Base-by-base conservation (phyloP, 2,113 vertebrate species). In the Chaetodon auriga region DNA sequence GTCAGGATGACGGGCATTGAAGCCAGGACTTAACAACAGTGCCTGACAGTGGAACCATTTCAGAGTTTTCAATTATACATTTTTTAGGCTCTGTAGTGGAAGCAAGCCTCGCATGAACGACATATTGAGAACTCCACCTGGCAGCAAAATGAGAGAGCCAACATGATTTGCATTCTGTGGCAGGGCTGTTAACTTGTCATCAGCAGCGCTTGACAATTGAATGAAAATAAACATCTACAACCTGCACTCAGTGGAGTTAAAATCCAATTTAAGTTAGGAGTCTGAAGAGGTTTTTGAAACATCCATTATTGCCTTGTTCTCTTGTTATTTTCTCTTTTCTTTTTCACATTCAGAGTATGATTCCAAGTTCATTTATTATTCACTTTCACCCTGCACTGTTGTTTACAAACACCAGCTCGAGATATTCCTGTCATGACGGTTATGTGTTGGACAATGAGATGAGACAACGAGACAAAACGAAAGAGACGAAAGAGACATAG, bases 171-270 rank as follows among this genome's bases (percentile, higher is more conserved):
- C 92, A 86, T 90, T 90, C 85, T 71, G 49, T 81, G 80, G 74
- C 80, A 61, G 54, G 65, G 84, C 89, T 92, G 85, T 91, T 93
- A 92, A 92, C 92, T 89, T 93, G 91, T 92, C 94, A 92, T 83
- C 84, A 83, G 83, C 45, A 19, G 80, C 63, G 36, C 87, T 86
- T 91, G 90, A 93, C 84, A 84, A 83, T 77, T 83, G 86, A 92
- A 90, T 90, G 82, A 82, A 92, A 93, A 93, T 85, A 88, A 91
- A 90, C 86, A 91, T 84, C 71, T 83, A 72, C 68, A 90, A 83
- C 77, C 72, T 87, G 84, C 71, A 85, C 85, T 90, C 78, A 62
- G 81, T 64, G 73, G 78, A 90, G 83, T 82, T 88, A 64, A 88
- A 87, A 91, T 85, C 77, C 88, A 89, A 89, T 91, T 91, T 90